Evolutionary conservation across 2,888 invertebrate genomes (phyloP), one percentile per base, ranked within the genome.

Genomic region (Agriopis aurantiaria): DNA sequence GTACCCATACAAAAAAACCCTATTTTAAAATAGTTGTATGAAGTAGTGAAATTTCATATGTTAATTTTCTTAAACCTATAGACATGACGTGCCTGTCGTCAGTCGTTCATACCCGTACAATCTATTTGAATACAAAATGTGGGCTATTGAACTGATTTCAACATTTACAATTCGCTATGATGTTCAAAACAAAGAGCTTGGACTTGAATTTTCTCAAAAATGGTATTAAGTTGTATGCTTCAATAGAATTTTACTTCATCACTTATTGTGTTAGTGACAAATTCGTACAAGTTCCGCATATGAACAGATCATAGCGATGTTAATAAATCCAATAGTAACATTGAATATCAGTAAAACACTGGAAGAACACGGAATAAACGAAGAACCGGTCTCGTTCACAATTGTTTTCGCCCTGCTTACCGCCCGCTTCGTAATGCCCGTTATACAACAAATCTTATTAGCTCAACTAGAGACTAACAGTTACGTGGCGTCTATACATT

Each of bases 371-470:
- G 76, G 78, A 77, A 78, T 79, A 80, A 78, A 78, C 77, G 72
- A 69, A 71, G 78, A 88, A 89, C 88, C 88, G 85, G 88, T 89
- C 84, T 84, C 72, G 79, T 70, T 78, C 80, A 83, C 86, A 87
- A 90, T 89, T 87, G 89, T 88, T 89, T 89, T 90, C 85, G 85
- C 86, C 86, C 86, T 84, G 83, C 80, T 83, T 80, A 80, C 78
- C 78, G 79, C 77, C 78, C 75, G 81, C 82, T 73, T 84, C 85
- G 84, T 87, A 86, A 86, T 83, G 85, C 83, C 88, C 88, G 89
- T 91, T 90, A 90, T 87, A 88, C 87, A 90, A 90, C 86, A 88
- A 88, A 90, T 91, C 87, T 88, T 89, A 89, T 88, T 88, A 88
- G 84, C 81, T 84, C 80, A 83, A 87, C 85, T 82, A 85, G 78